Evolutionary conservation across 1,140 invertebrate genomes (phyloP).

Genomic region (Zaprionus tsacasi): DNA sequence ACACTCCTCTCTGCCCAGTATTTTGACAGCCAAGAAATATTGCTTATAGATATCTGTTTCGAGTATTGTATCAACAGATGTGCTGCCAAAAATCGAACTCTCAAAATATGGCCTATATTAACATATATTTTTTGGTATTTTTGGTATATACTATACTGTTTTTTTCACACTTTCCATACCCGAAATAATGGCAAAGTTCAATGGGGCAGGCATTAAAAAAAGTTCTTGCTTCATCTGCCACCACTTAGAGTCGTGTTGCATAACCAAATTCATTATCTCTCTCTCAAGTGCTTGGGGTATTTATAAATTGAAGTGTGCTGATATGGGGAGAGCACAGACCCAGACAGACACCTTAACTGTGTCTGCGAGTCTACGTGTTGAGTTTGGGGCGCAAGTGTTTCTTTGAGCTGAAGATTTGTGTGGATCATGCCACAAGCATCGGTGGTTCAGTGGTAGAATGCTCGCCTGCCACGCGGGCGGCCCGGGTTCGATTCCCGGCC

Average conservation of each 20-base stretch:
- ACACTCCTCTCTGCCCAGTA: neutral
- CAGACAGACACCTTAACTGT: neutral
- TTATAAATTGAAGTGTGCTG: slow-evolving; percentile 12
- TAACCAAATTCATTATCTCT: slow-evolving; percentile 24
- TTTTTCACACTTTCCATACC: slow-evolving; percentile 18
- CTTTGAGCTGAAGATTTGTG: neutral
- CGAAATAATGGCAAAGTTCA: slow-evolving; percentile 11
- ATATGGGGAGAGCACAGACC: neutral
- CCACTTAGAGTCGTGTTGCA: slow-evolving; percentile 22
- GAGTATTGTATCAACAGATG: neutral
- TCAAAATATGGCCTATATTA: neutral
- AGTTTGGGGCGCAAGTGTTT: neutral
- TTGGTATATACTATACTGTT: neutral
- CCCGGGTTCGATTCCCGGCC: slow-evolving; percentile 94
- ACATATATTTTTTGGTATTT: neutral
- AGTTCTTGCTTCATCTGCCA: slow-evolving; percentile 28
- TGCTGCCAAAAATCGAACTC: neutral
- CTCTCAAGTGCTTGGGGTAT: neutral
- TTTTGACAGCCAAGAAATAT: neutral
- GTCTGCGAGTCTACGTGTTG: neutral
- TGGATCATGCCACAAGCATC: slow-evolving; percentile 83
- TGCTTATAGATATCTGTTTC: neutral
- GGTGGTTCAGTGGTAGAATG: slow-evolving; percentile 89
- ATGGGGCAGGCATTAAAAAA: slow-evolving; percentile 2
- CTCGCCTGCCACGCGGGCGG: slow-evolving; percentile 93